Evolutionary conservation across 2,888 invertebrate species (phyloP).

Genomic region (Cerceris rybyensis): DNA sequence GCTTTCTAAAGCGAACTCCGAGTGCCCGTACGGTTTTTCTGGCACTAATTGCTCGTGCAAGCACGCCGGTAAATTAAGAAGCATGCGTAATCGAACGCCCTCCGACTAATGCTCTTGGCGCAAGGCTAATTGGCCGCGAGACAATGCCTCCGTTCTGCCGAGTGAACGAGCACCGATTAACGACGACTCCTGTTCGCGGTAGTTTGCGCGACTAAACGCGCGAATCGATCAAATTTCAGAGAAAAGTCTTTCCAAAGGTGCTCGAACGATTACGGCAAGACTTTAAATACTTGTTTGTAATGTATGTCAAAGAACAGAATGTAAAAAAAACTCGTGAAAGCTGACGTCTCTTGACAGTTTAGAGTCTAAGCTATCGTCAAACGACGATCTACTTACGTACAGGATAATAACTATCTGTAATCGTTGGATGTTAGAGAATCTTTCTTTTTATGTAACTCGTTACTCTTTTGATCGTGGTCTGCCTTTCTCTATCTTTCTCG

Average conservation of each 20-base stretch:
- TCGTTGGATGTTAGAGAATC: conserved; percentile 48
- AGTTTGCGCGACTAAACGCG: neutral
- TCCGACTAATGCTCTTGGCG: conserved; percentile 40
- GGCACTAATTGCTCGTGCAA: conserved; percentile 55
- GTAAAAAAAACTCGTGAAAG: conserved; percentile 11
- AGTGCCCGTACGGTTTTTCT: conserved; percentile 17
- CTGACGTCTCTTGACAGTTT: no score
- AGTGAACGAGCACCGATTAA: conserved; percentile 20
- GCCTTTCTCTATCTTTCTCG: conserved; percentile 5
- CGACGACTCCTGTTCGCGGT: conserved; percentile 6
- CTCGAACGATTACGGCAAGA: conserved; percentile 20
- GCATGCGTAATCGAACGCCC: conserved; percentile 46
- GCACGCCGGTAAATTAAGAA: conserved; percentile 59
- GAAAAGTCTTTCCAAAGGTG: neutral
- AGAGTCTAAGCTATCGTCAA: conserved; percentile 31
- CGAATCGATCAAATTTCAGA: neutral
- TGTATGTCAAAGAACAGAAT: conserved; percentile 18
- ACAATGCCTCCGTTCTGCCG: conserved; percentile 46
- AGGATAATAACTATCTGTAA: conserved; percentile 45
- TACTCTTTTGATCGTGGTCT: no score
- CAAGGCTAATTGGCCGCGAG: conserved; percentile 59
- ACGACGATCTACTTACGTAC: conserved; percentile 44
- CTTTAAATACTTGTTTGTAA: conserved; percentile 16
- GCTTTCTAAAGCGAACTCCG: conserved; percentile 53
- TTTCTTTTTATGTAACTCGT: neutral